Base-by-base conservation (phyloP, 64 coral and sea anemone genomes). In the Stichodactyla helianthus region DNA sequence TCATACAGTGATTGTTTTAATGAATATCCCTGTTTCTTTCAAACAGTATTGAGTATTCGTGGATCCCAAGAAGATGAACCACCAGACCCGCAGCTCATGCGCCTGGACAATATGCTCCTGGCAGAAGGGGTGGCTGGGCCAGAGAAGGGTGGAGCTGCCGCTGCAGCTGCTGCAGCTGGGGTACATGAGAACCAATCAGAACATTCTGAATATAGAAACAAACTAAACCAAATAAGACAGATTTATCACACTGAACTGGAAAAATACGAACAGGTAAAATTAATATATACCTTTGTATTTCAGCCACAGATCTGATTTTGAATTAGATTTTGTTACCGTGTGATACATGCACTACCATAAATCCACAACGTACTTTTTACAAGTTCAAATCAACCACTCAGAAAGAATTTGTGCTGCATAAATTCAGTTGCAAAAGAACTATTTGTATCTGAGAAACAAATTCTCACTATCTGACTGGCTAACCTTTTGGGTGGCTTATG, bases 211-310 rank as follows among this genome's bases (percentile, higher is more conserved):
- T 99, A 99, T 81, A 84, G 97, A 20, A 89, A 90, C 62, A 99
- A 99, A 83, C 87, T 99, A 5, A 94, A 94, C 90, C 97, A 99
- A 61, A 99, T 99, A 79, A 88, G 97, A 78, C 97, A 99, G 64
- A 99, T 99, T 19, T 99, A 99, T 71, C 97, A 99, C 58, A 99
- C 97, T 85, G 97, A 99, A 85, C 90, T 99, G 79, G 97, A 99
- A 88, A 99, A 99, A 92, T 99, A 99, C 91, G 97, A 99, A 79
- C 97, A 99, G 93, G 97, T 99, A 86, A 20, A 54, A 74, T 58
- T 11, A 9, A 58, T 3, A 15, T 58, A 58, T 11, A 58, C 55
- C 8, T 1, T 58, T 58, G 14, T 58, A 9, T 58, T 58, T 15
- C 5, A 58, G 14, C 55, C 8, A 4, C 55, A 58, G 8, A 11